Base-by-base conservation (phyloP, 2,888 invertebrate species). In the Tetropium fuscum region DNA sequence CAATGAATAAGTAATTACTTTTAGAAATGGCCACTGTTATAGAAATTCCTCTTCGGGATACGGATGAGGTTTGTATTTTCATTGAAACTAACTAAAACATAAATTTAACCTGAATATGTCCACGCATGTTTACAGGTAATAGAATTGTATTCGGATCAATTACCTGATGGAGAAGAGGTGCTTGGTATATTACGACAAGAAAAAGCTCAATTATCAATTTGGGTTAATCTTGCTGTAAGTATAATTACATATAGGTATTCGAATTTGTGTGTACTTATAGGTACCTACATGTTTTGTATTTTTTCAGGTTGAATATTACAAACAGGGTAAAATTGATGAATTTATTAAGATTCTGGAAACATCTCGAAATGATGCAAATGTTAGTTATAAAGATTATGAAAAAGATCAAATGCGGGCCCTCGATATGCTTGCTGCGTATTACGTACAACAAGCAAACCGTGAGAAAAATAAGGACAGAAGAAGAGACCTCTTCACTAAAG, bases 391-490 rank as follows among this genome's bases (percentile, higher is more conserved):
- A 51, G 97, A 97, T 77, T 95, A 89, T 86, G 98, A 98, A 79
- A 92, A 94, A 72, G 98, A 98, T 81, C 97, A 97, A 83, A 98
- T 98, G 98, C 93, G 94, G 61, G 95, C 95, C 0, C 86, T 97
- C 72, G 99, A 99, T 81, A 97, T 97, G 88, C 84, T 99, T 81
- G 99, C 99, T 8, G 98, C 98, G 1, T 96, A 97, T 80, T 99
- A 98, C 86, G 98, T 98, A 1, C 96, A 97, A 79, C 91, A 94
- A 81, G 97, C 97, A 1, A 97, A 97, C 78, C 90, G 92, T 49
- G 98, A 98, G 80, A 96, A 97, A 79, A 90, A 91, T 49, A 97
- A 98, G 78, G 98, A 98, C 69, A 93, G 92, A 76, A 97, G 95
- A 79, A 88, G 94, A 61, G 98, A 98, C 70, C 85, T 97, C 10